Base-by-base conservation (phyloP, 2,113 vertebrate genomes). In the Phyllopteryx taeniolatus region DNA sequence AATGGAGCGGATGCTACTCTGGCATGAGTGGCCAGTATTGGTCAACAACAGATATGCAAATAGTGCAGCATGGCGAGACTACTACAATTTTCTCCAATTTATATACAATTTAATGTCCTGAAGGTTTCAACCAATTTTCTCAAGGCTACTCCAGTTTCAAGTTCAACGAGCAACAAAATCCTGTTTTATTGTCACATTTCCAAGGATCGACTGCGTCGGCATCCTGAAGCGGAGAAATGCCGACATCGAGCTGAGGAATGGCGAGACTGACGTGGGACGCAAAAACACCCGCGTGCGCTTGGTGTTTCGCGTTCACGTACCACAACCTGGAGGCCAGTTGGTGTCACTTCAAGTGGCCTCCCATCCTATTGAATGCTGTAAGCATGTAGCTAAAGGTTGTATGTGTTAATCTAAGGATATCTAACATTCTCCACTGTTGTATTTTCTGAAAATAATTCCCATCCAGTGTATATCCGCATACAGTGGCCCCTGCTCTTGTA, bases 291-390 rank as follows among this genome's bases (percentile, higher is more conserved):
- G 97, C 0, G 96, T 99, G 49, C 93, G 95, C 19, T 90, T 99
- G 57, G 96, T 98, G 33, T 99, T 99, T 85, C 94, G 97, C 0
- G 94, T 98, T 56, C 96, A 98, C 67, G 87, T 99, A 61, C 96
- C 96, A 0, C 94, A 98, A 76, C 64, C 95, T 74, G 91, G 84
- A 0, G 94, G 96, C 17, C 91, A 92, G 39, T 76, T 92, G 11
- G 20, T 95, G 27, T 97, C 96, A 70, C 91, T 99, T 81, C 98
- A 99, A 88, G 94, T 90, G 0, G 94, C 95, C 0, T 99, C 98
- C 0, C 93, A 95, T 70, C 94, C 96, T 22, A 98, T 99, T 0
- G 98, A 99, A 82, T 99, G 98, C 94, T 99, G 98, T 99, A 89
- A 94, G 98, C 91, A 11, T 31, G 22, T 27, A 13, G 63, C 12